Evolutionary conservation across 2,113 vertebrate species (phyloP).

Genomic region (Semnornis frantzii): DNA sequence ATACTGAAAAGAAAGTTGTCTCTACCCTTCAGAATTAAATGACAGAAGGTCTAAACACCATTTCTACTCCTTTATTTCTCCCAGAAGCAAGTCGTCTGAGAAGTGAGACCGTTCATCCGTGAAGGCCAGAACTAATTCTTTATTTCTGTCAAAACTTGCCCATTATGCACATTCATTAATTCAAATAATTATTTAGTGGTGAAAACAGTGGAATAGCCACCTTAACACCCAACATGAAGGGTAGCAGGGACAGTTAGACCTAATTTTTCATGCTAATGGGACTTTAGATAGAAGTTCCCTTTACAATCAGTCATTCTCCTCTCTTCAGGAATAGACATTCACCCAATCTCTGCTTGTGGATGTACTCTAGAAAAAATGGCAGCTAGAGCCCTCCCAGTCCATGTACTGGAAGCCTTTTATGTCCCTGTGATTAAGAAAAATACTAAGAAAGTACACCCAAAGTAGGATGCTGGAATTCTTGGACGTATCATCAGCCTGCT

Average conservation of each 20-base stretch:
- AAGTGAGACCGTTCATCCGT: neutral
- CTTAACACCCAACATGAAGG: neutral
- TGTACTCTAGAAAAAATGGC: neutral
- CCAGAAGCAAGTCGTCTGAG: neutral
- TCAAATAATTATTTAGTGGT: neutral
- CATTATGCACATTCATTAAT: neutral
- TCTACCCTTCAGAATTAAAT: neutral
- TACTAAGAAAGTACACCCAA: neutral
- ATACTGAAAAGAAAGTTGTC: neutral
- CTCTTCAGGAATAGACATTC: neutral
- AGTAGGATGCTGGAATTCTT: neutral
- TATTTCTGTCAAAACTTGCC: neutral
- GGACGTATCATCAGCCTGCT: neutral
- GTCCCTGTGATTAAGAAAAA: neutral
- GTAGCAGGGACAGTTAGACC: neutral
- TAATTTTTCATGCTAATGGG: neutral
- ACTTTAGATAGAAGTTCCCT: neutral
- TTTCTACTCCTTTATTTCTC: neutral
- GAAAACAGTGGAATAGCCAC: neutral
- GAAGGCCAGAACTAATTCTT: neutral
- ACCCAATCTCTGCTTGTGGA: neutral
- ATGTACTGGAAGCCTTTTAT: neutral
- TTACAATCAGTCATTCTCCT: neutral
- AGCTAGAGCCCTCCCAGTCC: neutral
- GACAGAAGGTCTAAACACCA: neutral